Evolutionary conservation across 2,113 vertebrate genomes (phyloP), one percentile per base, ranked within the genome.

Genomic region (Narcine bancroftii): DNA sequence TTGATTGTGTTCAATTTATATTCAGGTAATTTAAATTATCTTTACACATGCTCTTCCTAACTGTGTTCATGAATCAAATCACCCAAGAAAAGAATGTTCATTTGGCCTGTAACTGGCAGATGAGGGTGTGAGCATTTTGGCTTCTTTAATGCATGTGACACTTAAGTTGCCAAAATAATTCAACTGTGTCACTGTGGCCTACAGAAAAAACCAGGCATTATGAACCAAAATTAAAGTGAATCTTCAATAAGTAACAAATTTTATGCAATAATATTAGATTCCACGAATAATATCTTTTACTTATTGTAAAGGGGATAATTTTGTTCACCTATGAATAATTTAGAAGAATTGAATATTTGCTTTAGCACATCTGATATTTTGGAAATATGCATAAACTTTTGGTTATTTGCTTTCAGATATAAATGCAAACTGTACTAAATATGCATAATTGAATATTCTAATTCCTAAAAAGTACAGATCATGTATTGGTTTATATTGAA

Each of bases 31-130:
- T 91, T 69, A 47, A 47, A 42, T 24, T 71, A 65, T 33, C 26
- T 91, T 91, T 42, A 91, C 39, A 91, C 60, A 91, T 36, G 17
- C 36, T 91, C 89, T 69, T 45, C 89, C 39, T 10, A 91, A 26
- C 65, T 39, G 1, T 91, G 63, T 89, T 66, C 56, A 63, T 63
- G 33, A 39, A 56, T 89, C 85, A 87, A 50, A 85, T 63, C 56
- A 63, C 60, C 63, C 65, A 33, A 89, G 39, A 91, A 47, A 26
- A 91, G 26, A 33, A 91, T 33, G 39, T 69, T 65, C 1, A 24
- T 47, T 91, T 66, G 65, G 81, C 53, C 81, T 87, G 53, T 13
- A n/a, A 15, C 36, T 45, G 65, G 0, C 42, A 26, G 60, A 71
- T 7, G 26, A 15, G 3, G 39, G 26, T 26, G 39, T 47, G 65